A percentile compares a stretch with the other conserved stretches of the same genome.
phyloP scores from a whole-genome alignment of 2,888 invertebrate species.

The Drosophila hawaiiensis region DNA sequence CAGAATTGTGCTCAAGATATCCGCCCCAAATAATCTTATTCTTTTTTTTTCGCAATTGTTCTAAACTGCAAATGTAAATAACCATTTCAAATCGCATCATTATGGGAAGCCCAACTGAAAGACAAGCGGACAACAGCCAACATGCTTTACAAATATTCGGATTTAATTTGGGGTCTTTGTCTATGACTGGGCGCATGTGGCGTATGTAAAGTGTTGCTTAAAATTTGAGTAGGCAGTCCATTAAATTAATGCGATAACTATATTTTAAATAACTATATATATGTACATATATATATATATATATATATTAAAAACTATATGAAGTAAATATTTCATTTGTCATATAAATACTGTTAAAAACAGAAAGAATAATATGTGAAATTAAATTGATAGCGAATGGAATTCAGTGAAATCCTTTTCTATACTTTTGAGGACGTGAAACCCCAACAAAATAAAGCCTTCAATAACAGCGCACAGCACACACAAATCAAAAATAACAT shows the following conservation, averaged over 20 bases:
- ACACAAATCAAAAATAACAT: conserved; percentile 46
- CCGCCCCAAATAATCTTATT: not conserved
- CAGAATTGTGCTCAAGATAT: not conserved
- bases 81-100: conserved; percentile 4
- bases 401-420: conserved; percentile 54
- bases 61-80: conserved; percentile 3
- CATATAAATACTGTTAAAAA: conserved; percentile 58
- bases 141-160: conserved; percentile 61
- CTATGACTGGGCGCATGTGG: conserved; percentile 13
- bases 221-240: conserved; percentile 5
- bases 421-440: conserved; percentile 65
- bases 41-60: not conserved
- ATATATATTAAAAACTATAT: not conserved
- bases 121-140: conserved; percentile 33
- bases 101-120: conserved; percentile 15
- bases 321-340: conserved; percentile 21
- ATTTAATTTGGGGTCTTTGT: conserved; percentile 51
- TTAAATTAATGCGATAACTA: conserved; percentile 9
- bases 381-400: conserved; percentile 52
- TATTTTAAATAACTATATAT: too few species aligned
- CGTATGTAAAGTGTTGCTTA: conserved; percentile 28
- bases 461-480: conserved; percentile 43
- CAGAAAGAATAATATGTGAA: conserved; percentile 41
- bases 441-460: conserved; percentile 68
- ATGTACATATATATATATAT: not conserved